phyloP scores from a whole-genome alignment of 2,113 vertebrate species.

The Centropus unirufus region DNA sequence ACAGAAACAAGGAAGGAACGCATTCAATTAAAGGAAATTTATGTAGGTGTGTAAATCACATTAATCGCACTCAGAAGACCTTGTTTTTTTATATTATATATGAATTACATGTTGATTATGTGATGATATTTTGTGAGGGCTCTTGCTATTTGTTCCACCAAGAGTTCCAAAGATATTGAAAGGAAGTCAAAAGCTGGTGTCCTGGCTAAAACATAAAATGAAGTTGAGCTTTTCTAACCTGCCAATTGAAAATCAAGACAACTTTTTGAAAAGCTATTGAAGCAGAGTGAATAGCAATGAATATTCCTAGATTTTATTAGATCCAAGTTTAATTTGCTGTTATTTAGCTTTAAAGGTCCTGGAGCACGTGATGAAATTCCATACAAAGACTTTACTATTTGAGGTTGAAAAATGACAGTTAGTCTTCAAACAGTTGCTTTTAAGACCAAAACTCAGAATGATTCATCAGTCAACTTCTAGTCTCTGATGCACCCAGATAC shows the following conservation, averaged over 20 bases:
- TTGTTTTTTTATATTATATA: not conserved
- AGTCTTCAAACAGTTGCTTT: not conserved
- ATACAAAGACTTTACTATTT: not conserved
- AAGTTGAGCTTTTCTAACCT: not conserved
- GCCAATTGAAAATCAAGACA: not conserved
- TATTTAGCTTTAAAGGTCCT: not conserved
- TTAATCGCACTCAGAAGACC: not conserved
- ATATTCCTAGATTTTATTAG: not conserved
- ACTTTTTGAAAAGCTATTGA: not conserved
- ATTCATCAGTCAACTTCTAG: not conserved
- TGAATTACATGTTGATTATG: not conserved
- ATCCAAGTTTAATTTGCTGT: not conserved
- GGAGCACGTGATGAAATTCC: not conserved
- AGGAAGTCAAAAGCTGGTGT: not conserved
- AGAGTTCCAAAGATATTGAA: not conserved
- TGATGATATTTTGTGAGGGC: not conserved
- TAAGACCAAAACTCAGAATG: not conserved
- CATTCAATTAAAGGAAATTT: constrained; percentile 18
- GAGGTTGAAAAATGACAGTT: not conserved
- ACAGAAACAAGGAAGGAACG: not conserved
- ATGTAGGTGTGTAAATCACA: not conserved
- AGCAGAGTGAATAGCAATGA: not conserved
- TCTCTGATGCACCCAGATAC: not conserved
- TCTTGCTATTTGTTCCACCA: not conserved
- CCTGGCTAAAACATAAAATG: not conserved